Evolutionary conservation across 1,140 invertebrate species (phyloP), one percentile per base, ranked within the genome.

Genomic region (Archegozetes longisetosus): DNA sequence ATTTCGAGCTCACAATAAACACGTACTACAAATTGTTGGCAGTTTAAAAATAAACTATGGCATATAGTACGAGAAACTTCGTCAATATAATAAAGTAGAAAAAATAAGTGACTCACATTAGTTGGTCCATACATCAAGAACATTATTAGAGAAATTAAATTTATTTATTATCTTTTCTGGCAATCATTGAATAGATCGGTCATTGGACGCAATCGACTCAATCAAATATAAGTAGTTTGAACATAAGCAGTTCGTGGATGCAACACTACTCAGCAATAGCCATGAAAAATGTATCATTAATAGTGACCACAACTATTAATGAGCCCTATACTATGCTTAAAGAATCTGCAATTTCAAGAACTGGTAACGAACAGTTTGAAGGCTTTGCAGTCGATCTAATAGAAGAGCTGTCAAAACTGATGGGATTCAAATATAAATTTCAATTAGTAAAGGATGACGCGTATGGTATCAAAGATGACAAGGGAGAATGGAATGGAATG

Each of bases 241-340:
- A n/a, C 6, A 51, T 23, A 12, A 23, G 14, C 20, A 25, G 26
- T 13, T 9, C 1, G 13, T 50, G 46, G 57, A 53, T 20, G 20
- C 9, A 28, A n/a, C 57, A 58, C 24, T 58, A 58, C 24, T 58
- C 57, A 24, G n/a, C 12, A 23, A 27, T 58, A n/a, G 49, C 62
- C 67, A 74, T 94, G 27, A 84, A 88, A 64, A 93, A 94, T 67
- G 91, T 89, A 73, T 92, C 88, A 0, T 80, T 96, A 51, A 80
- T 84, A 50, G 88, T 97, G 0, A 89, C 88, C 0, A 91, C 88
- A 3, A 88, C 92, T 66, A 70, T 92, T 56, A 67, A 62, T 53
- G 62, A 64, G 23, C 67, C 67, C 14, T 68, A 67, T 54, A 62
- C 61, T 17, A 68, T 67, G 66, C 54, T 66, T 26, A 67, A 66